Evolutionary conservation across 92 coral and sea anemone species (phyloP), one percentile per base, ranked within the genome.

Genomic region (Chrysogorgia sp.): DNA sequence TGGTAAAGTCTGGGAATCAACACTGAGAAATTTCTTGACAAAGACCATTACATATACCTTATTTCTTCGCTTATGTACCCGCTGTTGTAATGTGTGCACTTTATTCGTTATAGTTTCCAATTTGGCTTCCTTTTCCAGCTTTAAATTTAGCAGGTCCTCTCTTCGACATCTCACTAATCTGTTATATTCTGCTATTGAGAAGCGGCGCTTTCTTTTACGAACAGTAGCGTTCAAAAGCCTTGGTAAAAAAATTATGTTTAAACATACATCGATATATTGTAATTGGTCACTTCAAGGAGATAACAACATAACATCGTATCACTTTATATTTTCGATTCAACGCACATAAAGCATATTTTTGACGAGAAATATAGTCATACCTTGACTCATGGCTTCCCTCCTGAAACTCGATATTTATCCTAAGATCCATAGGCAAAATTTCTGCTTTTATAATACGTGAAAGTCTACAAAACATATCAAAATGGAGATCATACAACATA

Each of bases 171-270:
- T 88, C 33, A 45, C 68, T 2, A 63, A 21, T 32, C 71, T 60
- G 83, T 88, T 84, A 67, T 63, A 88, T 26, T 26, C 88, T 13
- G 86, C 86, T 31, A 88, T 74, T 12, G 86, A 81, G 43, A 88
- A 88, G 71, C 69, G 81, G 25, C 63, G 60, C 34, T 74, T 82
- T 64, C 74, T 30, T 22, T 75, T 77, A 40, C 41, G n/a, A 17
- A 41, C 64, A 67, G 40, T 23, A 33, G 62, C 45, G 31, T n/a
- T 79, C 59, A 72, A 64, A 76, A 83, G 55, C 83, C 80, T 31
- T 83, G 77, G 77, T 7, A 63, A 41, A 35, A 59, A 40, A 59
- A 23, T 70, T 40, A 61, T 26, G 47, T 15, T 63, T 58, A 45
- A 75, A 62, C 2, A 41, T 41, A 12, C 67, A 62, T 7, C 30